Conservation (phyloP, 2,113 vertebrate genomes). For the Pelodiscus sinensis region DNA sequence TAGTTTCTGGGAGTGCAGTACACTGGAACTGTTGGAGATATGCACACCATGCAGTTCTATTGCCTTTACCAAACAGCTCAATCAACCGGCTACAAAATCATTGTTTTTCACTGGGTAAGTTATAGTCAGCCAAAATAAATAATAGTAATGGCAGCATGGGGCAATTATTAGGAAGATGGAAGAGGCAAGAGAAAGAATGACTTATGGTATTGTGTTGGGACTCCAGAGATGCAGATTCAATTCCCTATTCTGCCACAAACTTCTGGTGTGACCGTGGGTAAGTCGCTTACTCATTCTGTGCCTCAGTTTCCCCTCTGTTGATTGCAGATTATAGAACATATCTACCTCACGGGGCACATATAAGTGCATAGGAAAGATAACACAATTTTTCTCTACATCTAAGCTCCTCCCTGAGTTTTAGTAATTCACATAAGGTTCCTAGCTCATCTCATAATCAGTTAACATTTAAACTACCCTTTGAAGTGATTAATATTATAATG, state of each 20-base stretch:
- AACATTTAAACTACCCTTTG: not conserved
- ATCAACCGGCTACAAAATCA: not conserved
- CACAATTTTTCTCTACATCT: not conserved
- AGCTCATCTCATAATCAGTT: not conserved
- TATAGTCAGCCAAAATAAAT: not conserved
- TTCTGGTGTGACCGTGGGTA: too few species aligned
- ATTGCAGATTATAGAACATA: not conserved
- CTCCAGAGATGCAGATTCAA: not conserved
- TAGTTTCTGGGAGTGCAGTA: not conserved
- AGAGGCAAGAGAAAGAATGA: not conserved
- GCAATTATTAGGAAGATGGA: not conserved
- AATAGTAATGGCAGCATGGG: not conserved
- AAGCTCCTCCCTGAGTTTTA: not conserved
- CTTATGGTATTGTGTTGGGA: not conserved
- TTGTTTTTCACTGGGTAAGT: not conserved
- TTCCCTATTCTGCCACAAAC: not conserved
- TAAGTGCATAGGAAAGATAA: not conserved
- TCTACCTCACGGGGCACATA: not conserved
- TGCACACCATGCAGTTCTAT: fast-evolving
- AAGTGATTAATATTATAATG: not conserved
- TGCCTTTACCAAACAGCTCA: not conserved
- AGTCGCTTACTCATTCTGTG: too few species aligned
- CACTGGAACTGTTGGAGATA: not conserved
- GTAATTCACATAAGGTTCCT: not conserved
- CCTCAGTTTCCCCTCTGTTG: not conserved